Base-by-base conservation (phyloP, 2,888 invertebrate genomes). In the Smittia aterrima region DNA sequence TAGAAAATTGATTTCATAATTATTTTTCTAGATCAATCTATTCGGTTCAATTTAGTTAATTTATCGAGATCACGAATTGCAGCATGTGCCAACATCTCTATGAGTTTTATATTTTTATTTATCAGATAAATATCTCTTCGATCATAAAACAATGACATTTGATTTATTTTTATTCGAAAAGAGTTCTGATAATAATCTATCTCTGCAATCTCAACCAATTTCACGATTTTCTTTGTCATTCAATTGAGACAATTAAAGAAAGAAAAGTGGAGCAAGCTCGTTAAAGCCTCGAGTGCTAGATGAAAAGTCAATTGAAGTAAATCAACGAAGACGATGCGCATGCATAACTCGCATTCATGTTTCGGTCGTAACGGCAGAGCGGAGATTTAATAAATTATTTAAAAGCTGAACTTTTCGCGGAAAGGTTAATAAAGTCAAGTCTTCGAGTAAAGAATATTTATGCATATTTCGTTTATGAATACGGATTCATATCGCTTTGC, bases 161-260 rank as follows among this genome's bases (percentile, higher is more conserved):
- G 32, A 32, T 32, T 32, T 32, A 32, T 32, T 6, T 32, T 32
- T 32, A 3, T 32, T 32, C 9, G 4, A 9, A 32, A 47, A 47
- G 47, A 47, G 47, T 47, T 47, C 47, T 53, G 53, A 70, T 70
- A 32, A 32, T 54, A 24, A 70, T 70, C 47, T 41, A 38, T 32
- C 67, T 67, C n/a, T 4, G 2, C 20, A 20, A 58, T 58, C 18
- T 32, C 27, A 38, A 58, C 7, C 3, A 4, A 22, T 64, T 58
- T 27, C 25, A 16, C 16, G 32, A 66, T 27, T 67, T 24, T 53
- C 27, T 54, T 70, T 70, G 70, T 70, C 70, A 70, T 54, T 70
- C 70, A 70, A 70, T 70, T 70, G 54, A 70, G 54, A 20, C 70
- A 70, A 70, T 70, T 70, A 54, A 70, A 24, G 22, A 54, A 70